Evolutionary conservation across 2,113 vertebrate species (phyloP), one percentile per base, ranked within the genome.

Genomic region (Chunga burmeisteri): DNA sequence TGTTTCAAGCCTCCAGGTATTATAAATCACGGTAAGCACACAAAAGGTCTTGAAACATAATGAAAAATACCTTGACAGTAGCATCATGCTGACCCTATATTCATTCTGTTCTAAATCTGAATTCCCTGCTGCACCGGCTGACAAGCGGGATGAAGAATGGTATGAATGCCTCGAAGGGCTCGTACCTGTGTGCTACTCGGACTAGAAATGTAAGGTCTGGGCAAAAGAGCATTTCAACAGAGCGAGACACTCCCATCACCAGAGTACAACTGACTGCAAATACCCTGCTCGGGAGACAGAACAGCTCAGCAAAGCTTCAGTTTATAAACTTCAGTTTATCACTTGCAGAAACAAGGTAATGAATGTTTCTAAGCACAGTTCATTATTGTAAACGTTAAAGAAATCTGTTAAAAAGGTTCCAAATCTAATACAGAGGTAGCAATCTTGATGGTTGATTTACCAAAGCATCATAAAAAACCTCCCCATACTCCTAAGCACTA

Each of bases 61-160:
- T 89, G 86, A 91, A 83, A 92, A 97, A 89, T 78, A 93, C 53
- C 50, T 71, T 7, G 8, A 40, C 11, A 21, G 87, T 9, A 77
- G 77, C 83, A 93, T 55, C 87, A 30, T 0, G 11, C 75, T 88
- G 91, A 81, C 86, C 86, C 81, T 19, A 2, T 11, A 29, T 40
- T 38, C 2, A 0, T 49, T 29, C 62, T 30, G 44, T 10, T 74
- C 89, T 47, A 34, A 49, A 81, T 11, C 59, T 61, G 67, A 86
- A 83, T 15, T 68, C 89, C 83, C 36, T 4, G 23, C 62, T 17
- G 68, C 30, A 15, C 38, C 1, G 14, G 27, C 44, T 87, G 89
- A 63, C 68, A 36, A 18, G 75, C 2, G 13, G 42, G 81, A 65
- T 53, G 82, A 90, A 8, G 58, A 44, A 74, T 6, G 34, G 30